These are phyloP conservation scores for Paragorgia papillata DNA, from an alignment of 92 coral and sea anemone genomes.

Conservation along the genomic window DNA sequence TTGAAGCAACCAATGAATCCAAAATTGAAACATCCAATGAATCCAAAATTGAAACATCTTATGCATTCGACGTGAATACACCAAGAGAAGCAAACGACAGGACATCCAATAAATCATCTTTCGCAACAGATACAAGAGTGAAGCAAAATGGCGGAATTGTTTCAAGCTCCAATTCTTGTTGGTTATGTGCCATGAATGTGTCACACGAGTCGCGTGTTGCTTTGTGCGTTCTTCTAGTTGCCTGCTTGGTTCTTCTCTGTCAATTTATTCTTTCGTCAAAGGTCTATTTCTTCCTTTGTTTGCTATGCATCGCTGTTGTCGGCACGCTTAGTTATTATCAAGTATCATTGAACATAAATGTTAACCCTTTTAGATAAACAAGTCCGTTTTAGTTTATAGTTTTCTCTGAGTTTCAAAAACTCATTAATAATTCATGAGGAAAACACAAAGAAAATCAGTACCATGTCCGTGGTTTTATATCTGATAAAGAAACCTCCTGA, in stretches of 20 bases:
- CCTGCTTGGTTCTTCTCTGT: neutral
- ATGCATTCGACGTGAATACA: neutral
- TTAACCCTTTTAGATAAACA: too few species aligned
- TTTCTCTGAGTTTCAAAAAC: too few species aligned
- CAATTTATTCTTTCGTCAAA: constrained; percentile 1
- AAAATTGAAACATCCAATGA: neutral
- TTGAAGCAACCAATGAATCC: neutral
- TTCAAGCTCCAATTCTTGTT: constrained; percentile 1
- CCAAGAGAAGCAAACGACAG: too few species aligned
- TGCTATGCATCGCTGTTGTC: neutral
- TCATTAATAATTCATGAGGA: too few species aligned
- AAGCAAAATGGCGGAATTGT: neutral
- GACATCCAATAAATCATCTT: too few species aligned
- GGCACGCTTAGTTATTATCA: neutral
- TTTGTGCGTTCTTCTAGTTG: constrained; percentile 7
- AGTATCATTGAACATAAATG: too few species aligned
- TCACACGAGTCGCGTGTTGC: constrained; percentile 21
- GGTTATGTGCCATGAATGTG: constrained; percentile 13
- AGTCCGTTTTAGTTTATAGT: too few species aligned
- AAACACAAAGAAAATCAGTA: too few species aligned
- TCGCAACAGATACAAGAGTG: too few species aligned
- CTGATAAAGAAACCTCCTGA: too few species aligned
- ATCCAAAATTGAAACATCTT: neutral
- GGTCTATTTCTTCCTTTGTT: neutral
- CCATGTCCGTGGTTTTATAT: too few species aligned